Evolutionary conservation across 2,888 invertebrate species (phyloP).

Genomic region (Spodoptera littoralis): DNA sequence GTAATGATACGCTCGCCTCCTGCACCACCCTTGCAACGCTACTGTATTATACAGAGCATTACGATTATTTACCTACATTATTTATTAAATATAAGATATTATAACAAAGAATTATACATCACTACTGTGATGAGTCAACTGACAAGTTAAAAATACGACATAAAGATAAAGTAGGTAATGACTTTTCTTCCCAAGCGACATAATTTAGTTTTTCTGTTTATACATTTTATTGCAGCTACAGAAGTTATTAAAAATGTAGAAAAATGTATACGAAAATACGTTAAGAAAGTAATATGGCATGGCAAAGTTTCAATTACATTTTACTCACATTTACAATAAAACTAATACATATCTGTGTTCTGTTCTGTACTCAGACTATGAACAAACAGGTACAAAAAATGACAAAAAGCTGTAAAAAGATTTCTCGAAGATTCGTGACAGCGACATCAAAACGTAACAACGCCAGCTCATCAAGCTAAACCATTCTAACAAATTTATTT

Average conservation of each 20-base stretch:
- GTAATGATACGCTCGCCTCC: slow-evolving; percentile 57
- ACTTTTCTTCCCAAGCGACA: no score
- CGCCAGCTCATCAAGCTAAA: no score
- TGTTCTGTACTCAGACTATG: slow-evolving; percentile 8
- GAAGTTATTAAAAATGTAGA: no score
- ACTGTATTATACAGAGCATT: slow-evolving; percentile 32
- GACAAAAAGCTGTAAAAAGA: slow-evolving; percentile 17
- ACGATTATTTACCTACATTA: no score
- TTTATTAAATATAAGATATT: neutral
- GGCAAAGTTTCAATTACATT: slow-evolving; percentile 14
- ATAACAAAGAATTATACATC: slow-evolving; percentile 28
- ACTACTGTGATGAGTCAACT: slow-evolving; percentile 16
- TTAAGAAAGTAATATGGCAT: slow-evolving; percentile 2
- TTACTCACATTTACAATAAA: slow-evolving; percentile 10
- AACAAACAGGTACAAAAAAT: slow-evolving; percentile 22
- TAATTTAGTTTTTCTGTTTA: no score
- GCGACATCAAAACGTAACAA: slow-evolving; percentile 12
- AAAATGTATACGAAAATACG: no score
- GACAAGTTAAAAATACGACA: neutral
- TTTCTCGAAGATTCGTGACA: slow-evolving; percentile 38
- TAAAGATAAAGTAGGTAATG: no score
- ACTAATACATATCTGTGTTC: slow-evolving; percentile 17
- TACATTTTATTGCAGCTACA: no score
- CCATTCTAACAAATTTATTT: no score
- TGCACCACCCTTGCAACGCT: slow-evolving; percentile 49